Evolutionary conservation across 2,888 invertebrate genomes (phyloP).

Genomic region (Agrotis exclamationis): DNA sequence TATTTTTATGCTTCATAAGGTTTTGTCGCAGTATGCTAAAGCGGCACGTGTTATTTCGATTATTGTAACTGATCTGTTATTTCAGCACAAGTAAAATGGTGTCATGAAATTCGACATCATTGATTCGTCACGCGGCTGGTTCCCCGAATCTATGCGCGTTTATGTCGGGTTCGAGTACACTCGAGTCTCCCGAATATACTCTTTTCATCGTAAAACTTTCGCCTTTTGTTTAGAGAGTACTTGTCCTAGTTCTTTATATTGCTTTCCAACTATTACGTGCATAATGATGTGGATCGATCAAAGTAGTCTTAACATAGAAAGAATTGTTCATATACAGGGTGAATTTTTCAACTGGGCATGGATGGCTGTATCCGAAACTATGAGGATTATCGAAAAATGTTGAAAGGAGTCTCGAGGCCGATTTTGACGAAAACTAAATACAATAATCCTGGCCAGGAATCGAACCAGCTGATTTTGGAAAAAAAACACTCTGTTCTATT

Average conservation of each 20-base stretch:
- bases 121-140: slow-evolving; percentile 42
- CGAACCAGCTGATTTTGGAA: too few species aligned
- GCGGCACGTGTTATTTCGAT: slow-evolving; percentile 40
- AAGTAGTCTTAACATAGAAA: slow-evolving; percentile 16
- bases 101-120: slow-evolving; percentile 37
- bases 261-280: slow-evolving; percentile 41
- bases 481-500: too few species aligned
- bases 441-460: too few species aligned
- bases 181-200: slow-evolving; percentile 45
- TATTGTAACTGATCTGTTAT: slow-evolving; percentile 46
- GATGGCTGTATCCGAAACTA: too few species aligned
- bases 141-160: slow-evolving; percentile 44
- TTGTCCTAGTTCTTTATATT: slow-evolving; percentile 54
- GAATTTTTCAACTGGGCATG: too few species aligned
- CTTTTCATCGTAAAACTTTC: slow-evolving; percentile 57
- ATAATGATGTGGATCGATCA: slow-evolving; percentile 39
- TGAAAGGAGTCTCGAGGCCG: too few species aligned
- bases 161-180: slow-evolving; percentile 56
- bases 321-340: too few species aligned
- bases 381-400: too few species aligned
- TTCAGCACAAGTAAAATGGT: slow-evolving; percentile 50
- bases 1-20: slow-evolving; percentile 24
- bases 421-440: too few species aligned
- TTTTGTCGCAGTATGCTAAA: slow-evolving; percentile 33
- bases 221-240: slow-evolving; percentile 60